Conservation (phyloP, 2,888 invertebrate species). For the Cerastoderma edule region DNA sequence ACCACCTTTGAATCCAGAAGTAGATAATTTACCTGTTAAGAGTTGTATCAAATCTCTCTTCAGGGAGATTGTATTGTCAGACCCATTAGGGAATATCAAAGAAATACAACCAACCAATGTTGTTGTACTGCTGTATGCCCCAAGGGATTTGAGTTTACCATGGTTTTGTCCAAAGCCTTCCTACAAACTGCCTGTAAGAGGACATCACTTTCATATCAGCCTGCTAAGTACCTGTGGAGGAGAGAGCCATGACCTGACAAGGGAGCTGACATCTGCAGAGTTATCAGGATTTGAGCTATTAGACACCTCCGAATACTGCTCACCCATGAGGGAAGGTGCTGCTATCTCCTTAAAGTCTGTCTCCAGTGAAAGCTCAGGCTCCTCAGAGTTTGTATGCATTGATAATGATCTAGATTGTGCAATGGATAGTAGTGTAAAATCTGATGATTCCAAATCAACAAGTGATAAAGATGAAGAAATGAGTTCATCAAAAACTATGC, state of each 20-base stretch:
- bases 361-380: conserved; percentile 37
- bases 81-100: conserved; percentile 67
- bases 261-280: conserved; percentile 61
- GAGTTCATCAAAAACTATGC: conserved; percentile 1
- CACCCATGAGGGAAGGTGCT: not conserved
- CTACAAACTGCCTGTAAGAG: conserved; percentile 66
- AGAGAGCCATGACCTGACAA: conserved; percentile 61
- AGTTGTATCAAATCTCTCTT: conserved; percentile 64
- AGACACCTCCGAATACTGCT: conserved; percentile 53
- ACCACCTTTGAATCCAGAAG: conserved; percentile 63
- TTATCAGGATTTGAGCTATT: conserved; percentile 76
- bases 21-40: conserved; percentile 64
- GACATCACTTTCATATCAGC: conserved; percentile 64
- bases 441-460: not conserved
- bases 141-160: conserved; percentile 60
- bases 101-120: conserved; percentile 66
- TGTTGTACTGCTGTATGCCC: conserved; percentile 66
- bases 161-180: conserved; percentile 72
- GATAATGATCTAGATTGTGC: conserved; percentile 17
- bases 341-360: conserved; percentile 4
- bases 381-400: conserved; percentile 54
- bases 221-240: conserved; percentile 44
- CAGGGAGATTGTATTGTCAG: conserved; percentile 68
- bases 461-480: not conserved
- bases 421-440: not conserved